Evolutionary conservation across 1,140 invertebrate species (phyloP).

Genomic region (Bombus waltoni): DNA sequence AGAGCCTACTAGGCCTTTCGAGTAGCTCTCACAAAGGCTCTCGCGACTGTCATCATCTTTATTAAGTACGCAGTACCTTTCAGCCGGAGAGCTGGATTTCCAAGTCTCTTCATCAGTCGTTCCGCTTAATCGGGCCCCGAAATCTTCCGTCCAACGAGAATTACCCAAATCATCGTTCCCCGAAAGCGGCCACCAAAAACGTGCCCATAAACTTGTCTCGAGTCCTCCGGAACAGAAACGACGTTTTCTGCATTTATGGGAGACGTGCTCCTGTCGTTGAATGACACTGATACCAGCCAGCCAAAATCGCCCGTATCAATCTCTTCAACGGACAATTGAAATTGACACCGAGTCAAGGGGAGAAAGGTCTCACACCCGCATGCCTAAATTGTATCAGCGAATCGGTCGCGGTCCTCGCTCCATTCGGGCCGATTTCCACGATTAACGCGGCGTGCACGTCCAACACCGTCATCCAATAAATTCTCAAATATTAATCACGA

Average conservation of each 20-base stretch:
- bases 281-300: constrained; percentile 22
- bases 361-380: constrained; percentile 45
- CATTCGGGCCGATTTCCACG: constrained; percentile 32
- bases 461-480: constrained; percentile 63
- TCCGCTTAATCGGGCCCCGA: constrained; percentile 51
- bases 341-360: constrained; percentile 55
- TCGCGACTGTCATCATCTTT: constrained; percentile 44
- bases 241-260: constrained; percentile 43
- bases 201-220: constrained; percentile 48
- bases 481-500: constrained; percentile 70
- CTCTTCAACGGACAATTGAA: constrained; percentile 63
- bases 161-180: constrained; percentile 56
- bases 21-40: constrained; percentile 16
- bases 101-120: constrained; percentile 48
- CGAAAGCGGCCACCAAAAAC: constrained; percentile 54
- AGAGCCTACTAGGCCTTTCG: constrained; percentile 7
- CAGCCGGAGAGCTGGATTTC: constrained; percentile 30
- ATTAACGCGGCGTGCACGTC: constrained; percentile 13
- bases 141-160: constrained; percentile 49
- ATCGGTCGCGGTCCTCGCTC: constrained; percentile 41
- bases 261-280: constrained; percentile 39
- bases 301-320: constrained; percentile 66
- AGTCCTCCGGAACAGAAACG: constrained; percentile 13
- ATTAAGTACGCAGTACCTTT: constrained; percentile 51
- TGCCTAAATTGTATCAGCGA: constrained; percentile 52